These are phyloP conservation scores for Linnaemya vulpina DNA, from an alignment of 2,888 invertebrate genomes.

Conservation along the genomic window DNA sequence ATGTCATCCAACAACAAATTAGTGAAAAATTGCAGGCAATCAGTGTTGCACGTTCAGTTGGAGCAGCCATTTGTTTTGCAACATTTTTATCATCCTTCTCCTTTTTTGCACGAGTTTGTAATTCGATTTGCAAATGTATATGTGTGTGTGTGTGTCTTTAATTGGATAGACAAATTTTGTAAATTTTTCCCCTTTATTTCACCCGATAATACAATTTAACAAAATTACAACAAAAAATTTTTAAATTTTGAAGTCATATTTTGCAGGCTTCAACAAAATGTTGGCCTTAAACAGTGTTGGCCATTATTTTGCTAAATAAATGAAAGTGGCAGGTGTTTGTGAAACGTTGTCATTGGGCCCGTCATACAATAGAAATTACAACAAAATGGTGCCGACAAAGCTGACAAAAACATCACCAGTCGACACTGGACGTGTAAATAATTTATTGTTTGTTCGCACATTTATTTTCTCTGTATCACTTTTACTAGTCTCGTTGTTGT, in stretches of 20 bases:
- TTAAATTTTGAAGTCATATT: no score
- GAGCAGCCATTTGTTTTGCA: slow-evolving; percentile 31
- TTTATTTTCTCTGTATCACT: slow-evolving; percentile 29
- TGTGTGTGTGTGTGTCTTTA: no score
- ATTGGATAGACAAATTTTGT: slow-evolving; percentile 46
- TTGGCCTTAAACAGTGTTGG: slow-evolving; percentile 27
- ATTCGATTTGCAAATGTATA: slow-evolving; percentile 21
- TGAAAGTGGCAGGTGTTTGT: slow-evolving; percentile 15
- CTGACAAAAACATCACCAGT: slow-evolving; percentile 64
- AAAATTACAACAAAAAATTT: background rate
- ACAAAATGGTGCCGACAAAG: slow-evolving; percentile 48
- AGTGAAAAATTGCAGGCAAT: slow-evolving; percentile 63
- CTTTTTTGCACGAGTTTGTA: slow-evolving; percentile 3
- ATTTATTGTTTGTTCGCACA: slow-evolving; percentile 72
- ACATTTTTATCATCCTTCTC: slow-evolving; percentile 12
- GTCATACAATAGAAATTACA: slow-evolving; percentile 50
- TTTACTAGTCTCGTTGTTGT: background rate
- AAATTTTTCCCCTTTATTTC: slow-evolving; percentile 9
- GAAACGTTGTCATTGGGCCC: slow-evolving; percentile 35
- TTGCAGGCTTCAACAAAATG: background rate
- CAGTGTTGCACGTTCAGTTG: slow-evolving; percentile 23
- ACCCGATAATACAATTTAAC: slow-evolving; percentile 30
- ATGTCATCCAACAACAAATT: slow-evolving; percentile 60
- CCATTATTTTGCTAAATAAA: slow-evolving; percentile 52
- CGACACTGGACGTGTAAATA: slow-evolving; percentile 73